phyloP scores from a whole-genome alignment of 1,140 invertebrate species.

The Sycophila sp. region DNA sequence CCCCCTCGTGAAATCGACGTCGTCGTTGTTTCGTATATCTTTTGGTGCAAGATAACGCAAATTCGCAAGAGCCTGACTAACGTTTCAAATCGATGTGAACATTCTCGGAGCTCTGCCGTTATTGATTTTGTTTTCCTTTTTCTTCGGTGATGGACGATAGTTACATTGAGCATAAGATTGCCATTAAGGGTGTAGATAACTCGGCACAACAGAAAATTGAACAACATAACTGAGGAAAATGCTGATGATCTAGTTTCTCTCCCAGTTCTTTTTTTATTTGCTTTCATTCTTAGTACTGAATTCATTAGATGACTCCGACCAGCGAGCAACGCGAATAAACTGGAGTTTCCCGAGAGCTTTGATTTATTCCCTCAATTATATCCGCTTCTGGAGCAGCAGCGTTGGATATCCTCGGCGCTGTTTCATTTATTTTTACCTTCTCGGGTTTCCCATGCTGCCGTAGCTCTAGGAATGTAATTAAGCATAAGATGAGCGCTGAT shows the following conservation, averaged over 20 bases:
- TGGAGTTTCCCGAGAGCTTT: not conserved
- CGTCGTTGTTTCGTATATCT: not conserved
- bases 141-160: too few species aligned
- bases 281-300: not conserved
- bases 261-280: not conserved
- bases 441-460: not conserved
- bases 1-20: constrained; percentile 1
- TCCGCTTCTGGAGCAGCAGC: not conserved
- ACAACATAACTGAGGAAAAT: not conserved
- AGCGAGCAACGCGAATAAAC: not conserved
- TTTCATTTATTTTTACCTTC: not conserved
- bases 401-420: not conserved
- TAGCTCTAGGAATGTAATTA: not conserved
- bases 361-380: constrained; percentile 2
- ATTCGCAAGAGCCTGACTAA: not conserved
- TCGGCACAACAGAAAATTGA: not conserved
- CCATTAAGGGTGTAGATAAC: not conserved
- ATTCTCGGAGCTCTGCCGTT: not conserved
- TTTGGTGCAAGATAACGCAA: not conserved
- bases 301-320: not conserved
- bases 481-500: not conserved
- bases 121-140: not conserved
- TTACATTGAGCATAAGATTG: not conserved
- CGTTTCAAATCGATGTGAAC: not conserved
- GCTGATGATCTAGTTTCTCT: too few species aligned